These are phyloP conservation scores for Acanthurus tractus DNA, from an alignment of 2,797 vertebrate genomes.

Conservation along the genomic window DNA sequence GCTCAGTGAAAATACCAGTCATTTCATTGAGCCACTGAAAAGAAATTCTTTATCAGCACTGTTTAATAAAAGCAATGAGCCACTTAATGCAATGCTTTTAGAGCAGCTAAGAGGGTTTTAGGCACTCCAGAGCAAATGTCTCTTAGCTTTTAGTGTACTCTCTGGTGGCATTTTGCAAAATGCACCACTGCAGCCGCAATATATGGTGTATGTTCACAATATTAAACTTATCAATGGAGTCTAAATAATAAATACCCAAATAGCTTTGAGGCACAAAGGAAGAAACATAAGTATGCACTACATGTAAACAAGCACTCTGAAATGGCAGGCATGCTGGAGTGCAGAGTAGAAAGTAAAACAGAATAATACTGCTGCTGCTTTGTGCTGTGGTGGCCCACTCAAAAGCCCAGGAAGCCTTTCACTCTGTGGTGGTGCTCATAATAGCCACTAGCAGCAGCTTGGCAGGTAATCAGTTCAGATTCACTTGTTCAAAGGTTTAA, in stretches of 20 bases:
- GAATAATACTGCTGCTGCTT: slow-evolving; percentile 33
- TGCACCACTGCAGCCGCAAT: slow-evolving; percentile 11
- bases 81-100: slow-evolving; percentile 42
- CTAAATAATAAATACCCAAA: slow-evolving; percentile 1
- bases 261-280: not conserved
- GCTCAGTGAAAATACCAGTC: not conserved
- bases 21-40: slow-evolving; percentile 15
- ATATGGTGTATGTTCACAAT: slow-evolving; percentile 12
- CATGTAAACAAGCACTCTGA: slow-evolving; percentile 18
- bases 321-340: slow-evolving; percentile 25
- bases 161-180: slow-evolving; percentile 27
- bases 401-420: slow-evolving; percentile 63
- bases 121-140: slow-evolving; percentile 17
- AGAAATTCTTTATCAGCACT: not conserved
- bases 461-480: slow-evolving; percentile 75
- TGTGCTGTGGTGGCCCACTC: slow-evolving; percentile 51
- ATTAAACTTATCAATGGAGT: slow-evolving; percentile 1
- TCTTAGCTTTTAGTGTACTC: slow-evolving; percentile 31
- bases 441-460: slow-evolving; percentile 64
- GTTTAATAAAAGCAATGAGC: slow-evolving; percentile 28
- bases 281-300: slow-evolving; percentile 1
- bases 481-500: slow-evolving; percentile 73
- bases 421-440: slow-evolving; percentile 55
- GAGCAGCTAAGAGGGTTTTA: slow-evolving; percentile 34
- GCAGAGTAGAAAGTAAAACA: slow-evolving; percentile 18